phyloP scores from a whole-genome alignment of 1,140 invertebrate species.

The Zaprionus lachaisei region DNA sequence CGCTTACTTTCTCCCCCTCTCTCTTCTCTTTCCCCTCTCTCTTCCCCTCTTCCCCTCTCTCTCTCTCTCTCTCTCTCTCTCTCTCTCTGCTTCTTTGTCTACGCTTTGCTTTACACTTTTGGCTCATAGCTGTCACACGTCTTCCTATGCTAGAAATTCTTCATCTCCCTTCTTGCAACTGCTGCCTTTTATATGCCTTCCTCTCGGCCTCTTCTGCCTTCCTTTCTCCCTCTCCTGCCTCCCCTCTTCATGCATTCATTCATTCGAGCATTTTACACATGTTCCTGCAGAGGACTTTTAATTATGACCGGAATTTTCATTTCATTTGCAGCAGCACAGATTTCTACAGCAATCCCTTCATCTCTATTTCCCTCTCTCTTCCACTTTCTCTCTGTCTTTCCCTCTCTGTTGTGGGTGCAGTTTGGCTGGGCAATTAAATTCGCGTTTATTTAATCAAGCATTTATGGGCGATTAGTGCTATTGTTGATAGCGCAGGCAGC shows the following conservation, averaged over 20 bases:
- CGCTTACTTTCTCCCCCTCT: not conserved
- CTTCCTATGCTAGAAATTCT: not conserved
- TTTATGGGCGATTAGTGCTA: conserved; percentile 59
- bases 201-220: not conserved
- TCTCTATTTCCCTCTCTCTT: no score
- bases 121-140: conserved; percentile 5
- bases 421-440: conserved; percentile 4
- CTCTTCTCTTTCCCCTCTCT: not conserved
- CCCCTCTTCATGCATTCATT: not conserved
- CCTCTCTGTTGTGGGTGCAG: not conserved
- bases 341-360: not conserved
- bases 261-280: conserved; percentile 7
- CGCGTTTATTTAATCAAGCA: conserved; percentile 49
- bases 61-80: not conserved
- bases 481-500: conserved; percentile 27
- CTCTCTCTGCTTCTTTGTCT: not conserved
- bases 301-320: conserved; percentile 4
- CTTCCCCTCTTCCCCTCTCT: conserved; percentile 1
- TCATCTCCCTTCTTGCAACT: not conserved
- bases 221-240: not conserved
- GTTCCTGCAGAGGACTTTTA: not conserved
- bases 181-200: not conserved
- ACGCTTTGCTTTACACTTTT: conserved; percentile 7
- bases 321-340: conserved; percentile 3
- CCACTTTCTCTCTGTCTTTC: no score